phyloP scores from a whole-genome alignment of 1,140 invertebrate species.

The Atta cephalotes region DNA sequence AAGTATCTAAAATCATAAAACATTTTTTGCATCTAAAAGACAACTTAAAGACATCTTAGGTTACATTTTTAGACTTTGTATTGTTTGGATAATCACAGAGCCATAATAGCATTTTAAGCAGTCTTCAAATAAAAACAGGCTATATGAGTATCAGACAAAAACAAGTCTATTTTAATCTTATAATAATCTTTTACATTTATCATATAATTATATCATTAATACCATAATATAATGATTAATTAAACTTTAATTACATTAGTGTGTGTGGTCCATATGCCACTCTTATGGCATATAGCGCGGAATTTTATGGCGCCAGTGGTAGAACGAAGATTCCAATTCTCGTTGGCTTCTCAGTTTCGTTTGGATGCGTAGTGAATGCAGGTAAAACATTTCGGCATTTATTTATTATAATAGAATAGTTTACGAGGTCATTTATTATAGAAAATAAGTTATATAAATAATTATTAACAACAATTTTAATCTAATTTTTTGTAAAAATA shows the following conservation, averaged over 20 bases:
- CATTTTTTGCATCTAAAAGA: no score
- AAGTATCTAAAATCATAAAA: no score
- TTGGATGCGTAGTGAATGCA: slow-evolving; percentile 80
- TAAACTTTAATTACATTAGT: slow-evolving; percentile 83
- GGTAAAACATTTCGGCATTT: slow-evolving; percentile 67
- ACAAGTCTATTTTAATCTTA: neutral
- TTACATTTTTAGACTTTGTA: no score
- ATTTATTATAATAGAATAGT: neutral
- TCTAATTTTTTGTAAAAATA: neutral
- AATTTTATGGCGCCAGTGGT: slow-evolving; percentile 89
- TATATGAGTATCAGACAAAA: neutral
- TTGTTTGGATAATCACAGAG: no score
- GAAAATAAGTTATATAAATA: neutral
- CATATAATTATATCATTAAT: no score
- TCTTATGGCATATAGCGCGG: slow-evolving; percentile 90
- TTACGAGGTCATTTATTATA: no score
- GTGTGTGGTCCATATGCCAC: slow-evolving; percentile 91
- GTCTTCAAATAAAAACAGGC: no score
- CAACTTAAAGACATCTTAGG: no score
- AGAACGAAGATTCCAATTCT: slow-evolving; percentile 89
- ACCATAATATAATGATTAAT: neutral
- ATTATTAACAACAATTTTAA: slow-evolving; percentile 1
- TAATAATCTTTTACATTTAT: neutral
- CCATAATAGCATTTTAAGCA: no score
- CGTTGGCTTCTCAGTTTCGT: slow-evolving; percentile 86